These are phyloP conservation scores for Crotalus viridis DNA, from an alignment of 2,113 vertebrate species.

Conservation along the genomic window DNA sequence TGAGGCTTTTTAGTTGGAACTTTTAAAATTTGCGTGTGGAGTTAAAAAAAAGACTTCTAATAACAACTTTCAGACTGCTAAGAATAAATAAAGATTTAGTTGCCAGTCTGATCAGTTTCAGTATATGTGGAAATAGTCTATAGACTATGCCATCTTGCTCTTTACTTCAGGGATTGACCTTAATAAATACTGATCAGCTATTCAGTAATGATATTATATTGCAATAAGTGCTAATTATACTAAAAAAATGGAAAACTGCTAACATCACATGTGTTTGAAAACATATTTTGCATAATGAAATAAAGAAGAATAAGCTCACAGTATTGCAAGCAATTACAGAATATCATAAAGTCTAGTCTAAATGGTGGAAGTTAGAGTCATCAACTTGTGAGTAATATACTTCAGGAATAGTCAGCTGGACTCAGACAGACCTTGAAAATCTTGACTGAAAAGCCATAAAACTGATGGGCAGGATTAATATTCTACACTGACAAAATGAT, in stretches of 20 bases:
- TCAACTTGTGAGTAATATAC: background rate
- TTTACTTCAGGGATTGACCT: background rate
- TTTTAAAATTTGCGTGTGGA: background rate
- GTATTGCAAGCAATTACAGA: background rate
- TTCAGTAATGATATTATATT: background rate
- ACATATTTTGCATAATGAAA: background rate
- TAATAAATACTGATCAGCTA: background rate
- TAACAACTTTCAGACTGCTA: background rate
- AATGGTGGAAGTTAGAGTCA: background rate
- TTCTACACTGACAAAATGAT: background rate
- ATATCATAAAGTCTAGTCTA: background rate
- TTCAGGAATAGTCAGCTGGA: background rate
- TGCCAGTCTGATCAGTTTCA: background rate
- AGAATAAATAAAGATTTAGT: background rate
- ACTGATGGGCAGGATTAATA: background rate
- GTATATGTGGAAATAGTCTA: background rate
- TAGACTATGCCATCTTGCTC: background rate
- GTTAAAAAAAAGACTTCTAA: background rate
- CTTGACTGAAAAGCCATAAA: background rate
- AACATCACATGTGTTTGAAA: background rate
- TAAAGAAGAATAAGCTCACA: background rate
- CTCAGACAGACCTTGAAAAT: background rate
- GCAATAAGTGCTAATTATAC: background rate
- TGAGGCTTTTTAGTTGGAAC: background rate
- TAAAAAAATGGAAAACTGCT: background rate